Conservation (phyloP, 2,888 invertebrate genomes). For the Galerucella nymphaeae region DNA sequence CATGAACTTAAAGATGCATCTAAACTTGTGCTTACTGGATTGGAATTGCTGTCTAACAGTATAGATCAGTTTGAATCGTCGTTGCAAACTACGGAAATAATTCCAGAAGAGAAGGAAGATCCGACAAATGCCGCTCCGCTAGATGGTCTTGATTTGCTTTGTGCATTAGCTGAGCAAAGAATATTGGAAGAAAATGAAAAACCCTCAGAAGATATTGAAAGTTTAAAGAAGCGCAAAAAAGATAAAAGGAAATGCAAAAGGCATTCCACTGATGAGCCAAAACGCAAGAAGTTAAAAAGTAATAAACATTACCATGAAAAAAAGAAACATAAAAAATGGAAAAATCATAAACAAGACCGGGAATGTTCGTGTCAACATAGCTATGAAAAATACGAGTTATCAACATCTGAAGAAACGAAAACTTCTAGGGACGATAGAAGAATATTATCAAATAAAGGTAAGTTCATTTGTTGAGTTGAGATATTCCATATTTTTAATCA, state of each 20-base stretch:
- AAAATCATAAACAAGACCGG: conserved; percentile 48
- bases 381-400: conserved; percentile 59
- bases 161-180: conserved; percentile 86
- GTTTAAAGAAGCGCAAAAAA: conserved; percentile 58
- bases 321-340: conserved; percentile 51
- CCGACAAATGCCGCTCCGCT: conserved; percentile 61
- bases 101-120: conserved; percentile 58
- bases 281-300: conserved; percentile 61
- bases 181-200: conserved; percentile 78
- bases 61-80: conserved; percentile 80
- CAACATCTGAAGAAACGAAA: conserved; percentile 64
- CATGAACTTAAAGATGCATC: conserved; percentile 16
- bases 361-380: conserved; percentile 56
- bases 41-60: conserved; percentile 86
- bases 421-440: conserved; percentile 61
- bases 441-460: conserved; percentile 35
- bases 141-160: conserved; percentile 79
- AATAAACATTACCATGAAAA: conserved; percentile 52
- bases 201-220: conserved; percentile 45
- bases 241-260: conserved; percentile 66
- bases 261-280: conserved; percentile 60
- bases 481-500: not conserved
- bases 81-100: conserved; percentile 55
- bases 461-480: not conserved
- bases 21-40: conserved; percentile 79